Evolutionary conservation across 2,797 vertebrate species (phyloP).

Genomic region (Urocyon cinereoargenteus): DNA sequence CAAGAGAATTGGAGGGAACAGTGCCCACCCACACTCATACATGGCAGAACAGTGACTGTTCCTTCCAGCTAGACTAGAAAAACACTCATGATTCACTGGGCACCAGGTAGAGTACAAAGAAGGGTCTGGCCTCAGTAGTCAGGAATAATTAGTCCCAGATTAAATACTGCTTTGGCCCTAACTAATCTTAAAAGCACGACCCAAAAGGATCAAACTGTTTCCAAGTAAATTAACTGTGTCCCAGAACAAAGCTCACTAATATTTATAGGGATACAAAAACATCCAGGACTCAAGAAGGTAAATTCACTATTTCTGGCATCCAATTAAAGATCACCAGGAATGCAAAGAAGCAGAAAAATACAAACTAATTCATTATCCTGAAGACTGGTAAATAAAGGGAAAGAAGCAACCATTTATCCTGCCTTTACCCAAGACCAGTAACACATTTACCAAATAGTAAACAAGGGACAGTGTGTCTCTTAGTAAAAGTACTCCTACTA

Average conservation of each 20-base stretch:
- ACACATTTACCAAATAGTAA: neutral
- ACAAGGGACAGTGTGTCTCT: neutral
- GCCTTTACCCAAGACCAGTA: neutral
- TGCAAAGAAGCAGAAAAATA: neutral
- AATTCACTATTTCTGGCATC: neutral
- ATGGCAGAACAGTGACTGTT: neutral
- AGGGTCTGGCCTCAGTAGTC: neutral
- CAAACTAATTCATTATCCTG: neutral
- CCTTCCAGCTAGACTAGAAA: neutral
- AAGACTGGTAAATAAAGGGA: neutral
- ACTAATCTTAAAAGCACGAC: neutral
- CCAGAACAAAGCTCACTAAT: slow-evolving; percentile 36
- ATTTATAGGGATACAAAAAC: slow-evolving; percentile 21
- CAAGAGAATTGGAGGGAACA: neutral
- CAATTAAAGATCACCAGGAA: neutral
- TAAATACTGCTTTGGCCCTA: neutral
- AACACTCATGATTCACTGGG: neutral
- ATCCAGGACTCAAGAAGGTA: neutral
- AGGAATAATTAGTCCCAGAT: neutral
- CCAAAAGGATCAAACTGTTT: neutral
- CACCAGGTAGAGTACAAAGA: neutral
- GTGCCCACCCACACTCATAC: neutral
- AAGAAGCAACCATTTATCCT: neutral
- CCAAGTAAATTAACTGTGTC: neutral
- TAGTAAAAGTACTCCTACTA: neutral